Percentiles rank a stretch among this genome's conserved stretches.
phyloP scores from a whole-genome alignment of 2,113 vertebrate species.

The Cryptomyrus ogoouensis region DNA sequence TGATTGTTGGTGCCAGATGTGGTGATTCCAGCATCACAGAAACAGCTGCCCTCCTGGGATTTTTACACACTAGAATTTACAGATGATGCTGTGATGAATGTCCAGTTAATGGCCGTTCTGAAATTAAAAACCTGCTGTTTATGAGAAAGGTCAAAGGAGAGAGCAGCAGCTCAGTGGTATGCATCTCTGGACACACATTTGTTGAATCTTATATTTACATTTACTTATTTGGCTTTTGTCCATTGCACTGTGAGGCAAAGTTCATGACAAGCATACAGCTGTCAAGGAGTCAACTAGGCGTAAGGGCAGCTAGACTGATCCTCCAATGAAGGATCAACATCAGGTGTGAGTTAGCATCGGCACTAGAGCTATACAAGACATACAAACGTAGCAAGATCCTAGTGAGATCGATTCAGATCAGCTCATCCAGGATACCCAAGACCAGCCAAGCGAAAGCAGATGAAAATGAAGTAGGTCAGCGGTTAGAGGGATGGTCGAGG shows the following conservation, averaged over 20 bases:
- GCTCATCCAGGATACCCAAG: neutral
- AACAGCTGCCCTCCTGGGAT: neutral
- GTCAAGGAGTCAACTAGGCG: neutral
- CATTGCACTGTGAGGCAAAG: neutral
- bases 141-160: neutral
- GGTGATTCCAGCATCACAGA: neutral
- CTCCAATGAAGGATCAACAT: neutral
- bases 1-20: neutral
- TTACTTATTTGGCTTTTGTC: neutral
- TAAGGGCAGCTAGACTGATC: neutral
- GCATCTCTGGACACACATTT: neutral
- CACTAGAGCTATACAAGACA: neutral
- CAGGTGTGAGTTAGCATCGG: neutral
- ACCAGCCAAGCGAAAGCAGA: neutral
- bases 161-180: neutral
- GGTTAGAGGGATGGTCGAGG: neutral
- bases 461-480: neutral
- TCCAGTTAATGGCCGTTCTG: neutral
- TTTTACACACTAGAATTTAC: neutral
- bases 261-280: neutral
- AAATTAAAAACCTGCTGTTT: neutral
- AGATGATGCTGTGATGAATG: neutral
- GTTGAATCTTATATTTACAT: neutral
- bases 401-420: neutral
- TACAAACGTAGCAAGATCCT: neutral